These are phyloP conservation scores for Sebastes fasciatus DNA, from an alignment of 2,113 vertebrate genomes.

Conservation along the genomic window DNA sequence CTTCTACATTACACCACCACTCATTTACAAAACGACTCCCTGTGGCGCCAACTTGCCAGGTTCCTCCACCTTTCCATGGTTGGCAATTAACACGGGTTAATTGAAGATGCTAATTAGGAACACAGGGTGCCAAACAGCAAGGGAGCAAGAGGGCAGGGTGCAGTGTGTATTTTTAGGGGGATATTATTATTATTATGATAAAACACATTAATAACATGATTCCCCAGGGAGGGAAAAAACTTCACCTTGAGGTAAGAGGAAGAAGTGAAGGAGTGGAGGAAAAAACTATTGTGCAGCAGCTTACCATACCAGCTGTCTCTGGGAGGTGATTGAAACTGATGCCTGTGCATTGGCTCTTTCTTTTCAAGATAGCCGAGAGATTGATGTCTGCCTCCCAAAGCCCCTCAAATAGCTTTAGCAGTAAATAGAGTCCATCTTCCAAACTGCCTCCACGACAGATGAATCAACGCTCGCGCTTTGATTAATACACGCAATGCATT, in stretches of 20 bases:
- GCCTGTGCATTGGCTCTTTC: conserved; percentile 75
- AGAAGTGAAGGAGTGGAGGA: conserved; percentile 41
- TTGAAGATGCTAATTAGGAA: conserved; percentile 85
- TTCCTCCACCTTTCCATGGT: conserved; percentile 66
- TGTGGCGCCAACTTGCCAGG: conserved; percentile 63
- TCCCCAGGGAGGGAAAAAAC: conserved; percentile 72
- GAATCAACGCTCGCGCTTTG: conserved; percentile 78
- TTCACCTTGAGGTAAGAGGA: conserved; percentile 82
- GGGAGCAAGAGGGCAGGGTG: conserved; percentile 76
- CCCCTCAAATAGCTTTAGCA: conserved; percentile 81
- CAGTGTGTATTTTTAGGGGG: conserved; percentile 80
- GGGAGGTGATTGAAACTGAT: conserved; percentile 85
- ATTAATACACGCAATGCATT: conserved; percentile 82
- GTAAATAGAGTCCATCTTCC: conserved; percentile 87
- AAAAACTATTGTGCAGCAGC: conserved; percentile 70
- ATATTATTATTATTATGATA: conserved; percentile 84
- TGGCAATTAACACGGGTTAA: conserved; percentile 84
- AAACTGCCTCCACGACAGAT: conserved; percentile 83
- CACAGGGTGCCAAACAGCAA: conserved; percentile 80
- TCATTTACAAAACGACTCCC: conserved; percentile 76
- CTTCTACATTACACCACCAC: conserved; percentile 36
- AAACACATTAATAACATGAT: conserved; percentile 81
- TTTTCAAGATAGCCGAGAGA: conserved; percentile 86
- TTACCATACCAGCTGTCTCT: conserved; percentile 76
- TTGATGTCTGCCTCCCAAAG: conserved; percentile 85